phyloP scores from a whole-genome alignment of 2,888 invertebrate species.

The Acronicta aceris region DNA sequence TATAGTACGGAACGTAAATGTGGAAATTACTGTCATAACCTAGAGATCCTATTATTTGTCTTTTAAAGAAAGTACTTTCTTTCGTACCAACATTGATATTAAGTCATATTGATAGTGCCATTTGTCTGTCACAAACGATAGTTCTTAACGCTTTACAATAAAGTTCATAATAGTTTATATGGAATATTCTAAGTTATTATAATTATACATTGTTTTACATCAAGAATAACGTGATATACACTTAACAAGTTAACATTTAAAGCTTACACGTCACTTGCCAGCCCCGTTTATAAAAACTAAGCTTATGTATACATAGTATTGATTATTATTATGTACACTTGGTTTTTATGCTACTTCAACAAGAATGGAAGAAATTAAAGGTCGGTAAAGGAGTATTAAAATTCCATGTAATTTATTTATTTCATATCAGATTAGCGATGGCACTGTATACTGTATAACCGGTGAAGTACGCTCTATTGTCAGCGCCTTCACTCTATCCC shows the following conservation, averaged over 20 bases:
- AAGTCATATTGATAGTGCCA: background rate
- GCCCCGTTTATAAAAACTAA: conserved; percentile 18
- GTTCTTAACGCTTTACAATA: background rate
- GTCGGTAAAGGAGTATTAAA: background rate
- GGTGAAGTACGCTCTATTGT: no score
- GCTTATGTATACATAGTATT: conserved; percentile 41
- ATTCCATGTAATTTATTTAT: background rate
- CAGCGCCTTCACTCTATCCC: no score
- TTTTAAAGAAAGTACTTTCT: no score
- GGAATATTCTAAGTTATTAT: background rate
- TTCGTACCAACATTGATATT: background rate
- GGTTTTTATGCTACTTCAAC: conserved; percentile 19
- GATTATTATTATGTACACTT: conserved; percentile 31
- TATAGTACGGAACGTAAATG: no score
- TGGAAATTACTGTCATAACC: background rate
- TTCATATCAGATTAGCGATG: no score
- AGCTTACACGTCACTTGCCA: conserved; percentile 41
- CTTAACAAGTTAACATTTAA: conserved; percentile 45
- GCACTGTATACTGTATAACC: no score
- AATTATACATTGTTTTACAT: conserved; percentile 9
- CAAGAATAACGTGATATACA: conserved; percentile 16
- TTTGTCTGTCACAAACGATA: background rate
- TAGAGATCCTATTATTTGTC: no score
- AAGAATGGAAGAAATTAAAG: conserved; percentile 10
- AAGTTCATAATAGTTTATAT: background rate